Percentiles rank a stretch among this genome's conserved stretches.
These are phyloP conservation scores for Rhea pennata DNA, from an alignment of 2,113 vertebrate species.

Conservation along the genomic window DNA sequence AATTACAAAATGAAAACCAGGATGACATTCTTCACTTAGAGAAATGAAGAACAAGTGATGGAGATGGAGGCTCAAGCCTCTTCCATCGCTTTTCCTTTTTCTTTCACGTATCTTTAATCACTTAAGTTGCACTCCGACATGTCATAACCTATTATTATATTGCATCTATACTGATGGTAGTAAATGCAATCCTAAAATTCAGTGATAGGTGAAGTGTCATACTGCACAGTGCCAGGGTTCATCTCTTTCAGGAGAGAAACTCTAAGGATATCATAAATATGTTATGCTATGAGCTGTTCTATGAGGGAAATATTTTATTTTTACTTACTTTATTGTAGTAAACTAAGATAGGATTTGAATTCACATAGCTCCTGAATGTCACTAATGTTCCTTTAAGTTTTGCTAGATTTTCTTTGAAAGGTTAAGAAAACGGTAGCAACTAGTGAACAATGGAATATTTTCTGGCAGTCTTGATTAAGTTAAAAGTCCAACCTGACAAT, in stretches of 20 bases:
- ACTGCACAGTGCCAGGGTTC: neutral
- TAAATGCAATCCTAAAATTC: constrained; percentile 37
- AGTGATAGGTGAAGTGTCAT: neutral
- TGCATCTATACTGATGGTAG: neutral
- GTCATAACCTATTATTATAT: constrained; percentile 25
- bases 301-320: neutral
- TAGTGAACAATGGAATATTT: neutral
- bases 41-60: neutral
- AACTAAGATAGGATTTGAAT: neutral
- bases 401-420: neutral
- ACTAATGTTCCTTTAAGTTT: neutral
- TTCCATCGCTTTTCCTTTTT: neutral
- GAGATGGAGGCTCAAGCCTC: neutral
- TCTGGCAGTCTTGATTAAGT: neutral
- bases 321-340: neutral
- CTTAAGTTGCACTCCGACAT: neutral
- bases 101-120: constrained; percentile 6
- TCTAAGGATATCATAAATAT: constrained; percentile 2
- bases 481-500: neutral
- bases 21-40: neutral
- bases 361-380: neutral
- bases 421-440: neutral
- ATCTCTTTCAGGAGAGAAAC: neutral
- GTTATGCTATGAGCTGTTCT: neutral
- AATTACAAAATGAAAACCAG: neutral